phyloP scores from a whole-genome alignment of 2,797 vertebrate species.

The Darevskia mixta region DNA sequence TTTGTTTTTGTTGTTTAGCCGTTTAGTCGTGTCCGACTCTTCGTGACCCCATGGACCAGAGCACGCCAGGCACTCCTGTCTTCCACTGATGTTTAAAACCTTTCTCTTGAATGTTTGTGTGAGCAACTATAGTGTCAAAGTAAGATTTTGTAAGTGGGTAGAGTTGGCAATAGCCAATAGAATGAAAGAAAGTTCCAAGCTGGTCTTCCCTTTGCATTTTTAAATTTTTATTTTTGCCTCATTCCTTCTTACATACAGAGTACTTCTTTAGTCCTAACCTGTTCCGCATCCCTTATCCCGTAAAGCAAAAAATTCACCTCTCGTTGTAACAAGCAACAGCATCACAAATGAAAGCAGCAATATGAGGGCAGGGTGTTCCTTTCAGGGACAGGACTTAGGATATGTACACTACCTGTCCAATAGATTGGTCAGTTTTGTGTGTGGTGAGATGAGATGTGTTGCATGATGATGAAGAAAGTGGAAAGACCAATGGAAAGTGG shows the following conservation, averaged over 20 bases:
- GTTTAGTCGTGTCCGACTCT: too few species aligned
- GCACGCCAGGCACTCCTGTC: too few species aligned
- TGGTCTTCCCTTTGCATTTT: not conserved
- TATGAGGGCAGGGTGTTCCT: not conserved
- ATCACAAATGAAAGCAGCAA: not conserved
- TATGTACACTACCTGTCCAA: not conserved
- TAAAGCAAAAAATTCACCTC: not conserved
- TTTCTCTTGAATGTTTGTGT: not conserved
- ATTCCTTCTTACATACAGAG: not conserved
- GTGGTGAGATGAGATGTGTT: not conserved
- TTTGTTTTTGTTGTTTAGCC: too few species aligned
- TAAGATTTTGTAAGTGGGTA: not conserved
- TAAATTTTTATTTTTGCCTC: not conserved
- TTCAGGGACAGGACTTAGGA: not conserved
- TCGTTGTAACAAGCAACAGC: not conserved
- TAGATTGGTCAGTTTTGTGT: not conserved
- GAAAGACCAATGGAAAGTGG: not conserved
- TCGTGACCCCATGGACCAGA: too few species aligned
- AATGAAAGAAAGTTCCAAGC: not conserved
- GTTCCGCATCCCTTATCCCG: not conserved
- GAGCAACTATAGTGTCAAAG: not conserved
- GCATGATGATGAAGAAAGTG: not conserved
- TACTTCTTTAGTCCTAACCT: too few species aligned
- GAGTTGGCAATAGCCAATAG: not conserved
- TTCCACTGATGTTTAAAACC: too few species aligned